These are phyloP conservation scores for Microcaecilia unicolor DNA, from an alignment of 2,797 vertebrate species.

Conservation along the genomic window DNA sequence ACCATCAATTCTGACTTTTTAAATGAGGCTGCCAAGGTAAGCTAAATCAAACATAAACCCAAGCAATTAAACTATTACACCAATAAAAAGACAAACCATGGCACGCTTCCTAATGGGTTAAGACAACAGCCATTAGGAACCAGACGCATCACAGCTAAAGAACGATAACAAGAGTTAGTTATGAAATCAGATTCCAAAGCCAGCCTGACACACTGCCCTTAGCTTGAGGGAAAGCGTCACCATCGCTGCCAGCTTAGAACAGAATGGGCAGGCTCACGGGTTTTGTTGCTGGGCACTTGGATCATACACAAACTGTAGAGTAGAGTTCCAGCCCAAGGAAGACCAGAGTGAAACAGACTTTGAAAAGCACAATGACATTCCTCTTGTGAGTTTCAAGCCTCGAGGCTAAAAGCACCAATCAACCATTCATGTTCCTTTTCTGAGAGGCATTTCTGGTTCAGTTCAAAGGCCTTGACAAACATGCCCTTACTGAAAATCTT, in stretches of 20 bases:
- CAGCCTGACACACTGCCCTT: too few species aligned
- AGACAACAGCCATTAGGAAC: too few species aligned
- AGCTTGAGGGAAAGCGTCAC: constrained; percentile 12
- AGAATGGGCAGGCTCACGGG: constrained; percentile 30
- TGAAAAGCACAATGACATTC: constrained; percentile 68
- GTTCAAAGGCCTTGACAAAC: constrained; percentile 63
- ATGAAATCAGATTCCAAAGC: too few species aligned
- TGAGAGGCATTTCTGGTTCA: constrained; percentile 60
- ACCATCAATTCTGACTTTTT: too few species aligned
- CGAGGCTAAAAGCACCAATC: constrained; percentile 51
- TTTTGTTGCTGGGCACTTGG: constrained; percentile 33
- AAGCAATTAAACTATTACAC: too few species aligned
- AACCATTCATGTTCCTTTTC: constrained; percentile 56
- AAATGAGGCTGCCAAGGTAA: too few species aligned
- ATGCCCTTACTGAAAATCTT: constrained; percentile 34
- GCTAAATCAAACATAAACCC: too few species aligned
- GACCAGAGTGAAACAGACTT: constrained; percentile 51
- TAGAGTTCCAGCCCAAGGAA: constrained; percentile 43
- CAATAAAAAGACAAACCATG: too few species aligned
- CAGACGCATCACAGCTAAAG: too few species aligned
- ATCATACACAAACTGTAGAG: constrained; percentile 41
- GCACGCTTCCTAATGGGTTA: too few species aligned
- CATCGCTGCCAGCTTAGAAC: constrained; percentile 35
- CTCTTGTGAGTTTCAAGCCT: constrained; percentile 50
- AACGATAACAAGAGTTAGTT: too few species aligned